Conservation (phyloP, 2,888 invertebrate species). For the Dichetophora obliterata region DNA sequence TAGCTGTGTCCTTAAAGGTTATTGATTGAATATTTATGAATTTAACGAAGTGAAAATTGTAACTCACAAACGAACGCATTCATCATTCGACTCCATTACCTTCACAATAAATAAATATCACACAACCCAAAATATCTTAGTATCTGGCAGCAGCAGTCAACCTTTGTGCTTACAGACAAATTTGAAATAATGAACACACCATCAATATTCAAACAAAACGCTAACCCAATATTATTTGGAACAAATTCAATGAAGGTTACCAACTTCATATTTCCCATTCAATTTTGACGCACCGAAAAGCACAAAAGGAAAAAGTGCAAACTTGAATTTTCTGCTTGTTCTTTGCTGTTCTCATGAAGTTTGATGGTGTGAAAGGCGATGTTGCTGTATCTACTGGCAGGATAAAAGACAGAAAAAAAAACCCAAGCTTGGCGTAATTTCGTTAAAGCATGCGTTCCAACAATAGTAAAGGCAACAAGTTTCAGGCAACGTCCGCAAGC, state of each 20-base stretch:
- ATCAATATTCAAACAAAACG: slow-evolving; percentile 2
- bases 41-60: slow-evolving; percentile 60
- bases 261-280: neutral
- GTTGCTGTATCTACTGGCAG: no score
- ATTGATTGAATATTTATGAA: slow-evolving; percentile 60
- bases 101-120: neutral
- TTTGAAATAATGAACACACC: neutral
- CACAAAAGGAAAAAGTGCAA: no score
- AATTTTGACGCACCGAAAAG: no score
- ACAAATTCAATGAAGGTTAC: neutral
- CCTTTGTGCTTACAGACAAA: neutral
- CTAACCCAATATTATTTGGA: neutral
- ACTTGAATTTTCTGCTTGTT: no score
- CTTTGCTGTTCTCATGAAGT: no score
- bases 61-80: slow-evolving; percentile 37
- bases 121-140: neutral
- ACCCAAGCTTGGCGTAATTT: neutral
- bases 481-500: neutral
- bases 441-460: neutral
- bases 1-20: slow-evolving; percentile 56
- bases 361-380: no score
- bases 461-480: neutral
- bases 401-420: no score
- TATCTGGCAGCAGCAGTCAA: neutral
- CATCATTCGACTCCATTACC: slow-evolving; percentile 24